These are phyloP conservation scores for Siniperca scherzeri DNA, from an alignment of 2,797 vertebrate species.

Conservation along the genomic window DNA sequence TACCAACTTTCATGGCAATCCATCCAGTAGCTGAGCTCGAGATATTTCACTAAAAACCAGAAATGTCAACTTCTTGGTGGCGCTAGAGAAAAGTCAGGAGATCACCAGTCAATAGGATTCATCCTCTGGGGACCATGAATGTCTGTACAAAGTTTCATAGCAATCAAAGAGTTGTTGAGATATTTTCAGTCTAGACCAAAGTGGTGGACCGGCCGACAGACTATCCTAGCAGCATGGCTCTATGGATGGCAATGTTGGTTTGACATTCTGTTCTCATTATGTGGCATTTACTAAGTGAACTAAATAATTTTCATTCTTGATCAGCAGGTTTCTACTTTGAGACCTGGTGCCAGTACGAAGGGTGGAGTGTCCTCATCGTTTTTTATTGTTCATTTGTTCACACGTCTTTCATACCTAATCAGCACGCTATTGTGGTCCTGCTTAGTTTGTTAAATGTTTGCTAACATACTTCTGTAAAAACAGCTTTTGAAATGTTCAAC, in stretches of 20 bases:
- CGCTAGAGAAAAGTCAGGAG: too few species aligned
- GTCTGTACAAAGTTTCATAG: not conserved
- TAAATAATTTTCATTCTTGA: not conserved
- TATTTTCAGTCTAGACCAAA: not conserved
- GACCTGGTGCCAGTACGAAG: not conserved
- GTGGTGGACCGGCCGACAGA: not conserved
- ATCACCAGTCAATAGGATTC: not conserved
- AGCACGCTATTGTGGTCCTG: not conserved
- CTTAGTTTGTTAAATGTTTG: not conserved
- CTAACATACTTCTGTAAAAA: not conserved
- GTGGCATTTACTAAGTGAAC: not conserved
- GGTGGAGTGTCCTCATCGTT: not conserved
- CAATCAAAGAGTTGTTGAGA: not conserved
- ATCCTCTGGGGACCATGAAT: not conserved
- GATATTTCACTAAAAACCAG: too few species aligned
- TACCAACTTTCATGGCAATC: too few species aligned
- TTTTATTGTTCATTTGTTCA: not conserved
- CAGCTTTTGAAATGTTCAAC: not conserved
- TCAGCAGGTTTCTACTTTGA: conserved; percentile 20
- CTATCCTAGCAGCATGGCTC: too few species aligned
- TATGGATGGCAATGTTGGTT: too few species aligned
- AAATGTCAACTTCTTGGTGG: too few species aligned
- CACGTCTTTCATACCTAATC: not conserved
- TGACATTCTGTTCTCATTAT: not conserved
- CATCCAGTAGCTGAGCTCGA: too few species aligned